Percentiles rank a stretch among this genome's conserved stretches.
Conservation (phyloP, 2,888 invertebrate species). For the Dione vanillae region DNA sequence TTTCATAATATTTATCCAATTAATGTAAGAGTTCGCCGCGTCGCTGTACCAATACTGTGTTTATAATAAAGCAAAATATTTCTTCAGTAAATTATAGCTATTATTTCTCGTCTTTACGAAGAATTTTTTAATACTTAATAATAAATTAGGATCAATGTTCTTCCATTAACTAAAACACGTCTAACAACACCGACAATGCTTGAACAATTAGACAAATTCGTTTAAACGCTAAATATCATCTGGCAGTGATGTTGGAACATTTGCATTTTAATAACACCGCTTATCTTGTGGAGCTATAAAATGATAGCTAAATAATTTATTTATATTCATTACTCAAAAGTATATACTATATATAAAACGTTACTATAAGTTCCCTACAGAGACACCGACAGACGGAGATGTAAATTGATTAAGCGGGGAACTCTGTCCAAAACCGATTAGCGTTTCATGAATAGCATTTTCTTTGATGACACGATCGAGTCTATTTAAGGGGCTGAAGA, state of each 20-base stretch:
- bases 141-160: conserved; percentile 4
- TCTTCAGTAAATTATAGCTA: neutral
- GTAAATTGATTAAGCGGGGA: conserved; percentile 25
- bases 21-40: neutral
- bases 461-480: conserved; percentile 20
- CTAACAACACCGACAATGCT: neutral
- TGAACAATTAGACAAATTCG: conserved; percentile 3
- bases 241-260: neutral
- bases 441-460: conserved; percentile 31
- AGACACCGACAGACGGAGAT: conserved; percentile 8
- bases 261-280: conserved; percentile 16
- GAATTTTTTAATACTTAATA: neutral
- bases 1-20: neutral
- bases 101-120: neutral
- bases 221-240: conserved; percentile 12
- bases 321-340: too few relatives aligned
- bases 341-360: too few relatives aligned
- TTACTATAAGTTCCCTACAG: neutral
- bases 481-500: neutral
- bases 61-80: neutral
- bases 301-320: too few relatives aligned
- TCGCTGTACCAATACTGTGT: neutral
- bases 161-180: neutral
- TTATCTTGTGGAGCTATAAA: neutral
- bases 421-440: conserved; percentile 28